phyloP scores from a whole-genome alignment of 2,888 invertebrate genomes.

The Elegia similella region DNA sequence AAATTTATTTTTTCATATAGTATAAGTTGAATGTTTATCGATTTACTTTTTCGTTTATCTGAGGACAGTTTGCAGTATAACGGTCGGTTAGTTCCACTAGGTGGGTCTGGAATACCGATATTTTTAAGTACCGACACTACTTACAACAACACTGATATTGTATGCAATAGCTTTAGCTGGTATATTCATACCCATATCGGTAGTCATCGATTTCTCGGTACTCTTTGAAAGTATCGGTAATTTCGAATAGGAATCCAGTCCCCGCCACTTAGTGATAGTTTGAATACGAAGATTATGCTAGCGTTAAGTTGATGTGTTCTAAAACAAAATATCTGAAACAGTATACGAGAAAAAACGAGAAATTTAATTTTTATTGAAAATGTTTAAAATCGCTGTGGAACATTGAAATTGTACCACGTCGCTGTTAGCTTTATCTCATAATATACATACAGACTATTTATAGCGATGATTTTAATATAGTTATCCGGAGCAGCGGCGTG shows the following conservation, averaged over 20 bases:
- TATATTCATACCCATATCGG: too few relatives aligned
- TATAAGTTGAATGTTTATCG: slow-evolving; percentile 46
- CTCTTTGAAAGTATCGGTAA: too few relatives aligned
- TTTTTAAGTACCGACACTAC: too few relatives aligned
- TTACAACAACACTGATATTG: too few relatives aligned
- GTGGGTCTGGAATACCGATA: too few relatives aligned
- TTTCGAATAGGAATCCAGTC: too few relatives aligned
- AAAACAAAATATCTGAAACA: slow-evolving; percentile 79
- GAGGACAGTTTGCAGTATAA: slow-evolving; percentile 26
- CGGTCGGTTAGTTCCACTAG: slow-evolving; percentile 48
- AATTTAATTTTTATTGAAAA: slow-evolving; percentile 60
- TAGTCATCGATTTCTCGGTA: too few relatives aligned
- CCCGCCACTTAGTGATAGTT: slow-evolving; percentile 47
- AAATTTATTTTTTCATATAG: slow-evolving; percentile 55
- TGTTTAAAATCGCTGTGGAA: slow-evolving; percentile 57
- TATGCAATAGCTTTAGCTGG: too few relatives aligned
- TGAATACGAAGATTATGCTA: slow-evolving; percentile 51
- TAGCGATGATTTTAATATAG: slow-evolving; percentile 36
- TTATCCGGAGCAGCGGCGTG: slow-evolving; percentile 54
- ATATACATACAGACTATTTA: slow-evolving; percentile 47
- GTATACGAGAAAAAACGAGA: slow-evolving; percentile 73
- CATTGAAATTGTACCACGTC: slow-evolving; percentile 55
- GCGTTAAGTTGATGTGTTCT: slow-evolving; percentile 77
- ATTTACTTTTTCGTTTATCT: slow-evolving; percentile 34
- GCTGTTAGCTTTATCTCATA: slow-evolving; percentile 41